A percentile compares a stretch with the other conserved stretches of the same genome.
Evolutionary conservation across 2,888 invertebrate species (phyloP).

Genomic region (Leptothorax acervorum): DNA sequence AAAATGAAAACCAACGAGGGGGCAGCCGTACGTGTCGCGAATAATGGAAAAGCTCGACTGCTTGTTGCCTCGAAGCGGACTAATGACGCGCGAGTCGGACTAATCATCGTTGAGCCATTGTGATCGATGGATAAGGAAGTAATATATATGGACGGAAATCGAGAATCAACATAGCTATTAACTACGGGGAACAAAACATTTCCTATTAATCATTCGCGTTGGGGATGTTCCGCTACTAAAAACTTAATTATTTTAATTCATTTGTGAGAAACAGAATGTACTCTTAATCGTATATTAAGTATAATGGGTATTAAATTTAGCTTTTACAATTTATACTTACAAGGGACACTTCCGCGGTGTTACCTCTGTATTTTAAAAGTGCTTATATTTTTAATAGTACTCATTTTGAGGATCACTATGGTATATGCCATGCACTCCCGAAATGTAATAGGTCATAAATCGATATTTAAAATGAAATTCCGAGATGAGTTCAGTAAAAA

Average conservation of each 20-base stretch:
- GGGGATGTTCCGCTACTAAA: background rate
- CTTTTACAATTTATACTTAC: background rate
- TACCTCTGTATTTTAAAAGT: too few species aligned
- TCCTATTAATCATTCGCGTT: conserved; percentile 8
- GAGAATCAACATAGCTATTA: conserved; percentile 36
- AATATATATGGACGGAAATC: conserved; percentile 43
- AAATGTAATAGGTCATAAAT: too few species aligned
- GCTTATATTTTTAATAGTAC: too few species aligned
- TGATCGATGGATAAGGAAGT: conserved; percentile 63
- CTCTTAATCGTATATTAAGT: background rate
- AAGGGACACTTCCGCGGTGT: too few species aligned
- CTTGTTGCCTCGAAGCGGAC: conserved; percentile 66
- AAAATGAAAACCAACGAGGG: conserved; percentile 69
- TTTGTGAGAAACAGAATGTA: background rate
- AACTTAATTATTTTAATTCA: conserved; percentile 30
- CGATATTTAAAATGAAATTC: too few species aligned
- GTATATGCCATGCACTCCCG: too few species aligned
- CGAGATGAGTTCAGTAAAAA: too few species aligned
- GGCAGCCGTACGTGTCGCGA: conserved; percentile 78
- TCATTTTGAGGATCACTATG: too few species aligned
- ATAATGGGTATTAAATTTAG: background rate
- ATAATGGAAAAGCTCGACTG: conserved; percentile 77
- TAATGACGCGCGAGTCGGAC: conserved; percentile 67
- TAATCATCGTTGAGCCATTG: conserved; percentile 66
- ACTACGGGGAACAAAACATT: conserved; percentile 17